Percentiles rank a stretch among this genome's conserved stretches.
Conservation (phyloP, 2,888 invertebrate species). For the Chironomus tentans region DNA sequence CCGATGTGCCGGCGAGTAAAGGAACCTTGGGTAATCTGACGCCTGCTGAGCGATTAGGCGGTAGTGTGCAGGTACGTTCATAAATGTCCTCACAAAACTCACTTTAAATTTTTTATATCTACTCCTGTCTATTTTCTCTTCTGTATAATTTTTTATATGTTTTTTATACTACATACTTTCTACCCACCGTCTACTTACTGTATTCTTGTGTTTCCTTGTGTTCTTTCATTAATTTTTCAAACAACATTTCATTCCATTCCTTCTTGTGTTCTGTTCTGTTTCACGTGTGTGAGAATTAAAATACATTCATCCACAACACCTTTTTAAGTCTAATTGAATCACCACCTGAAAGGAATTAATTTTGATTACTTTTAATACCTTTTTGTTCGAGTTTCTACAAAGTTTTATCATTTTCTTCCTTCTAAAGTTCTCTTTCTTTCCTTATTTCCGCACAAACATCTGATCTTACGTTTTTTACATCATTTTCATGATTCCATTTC, state of each 20-base stretch:
- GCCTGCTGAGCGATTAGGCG: conserved; percentile 83
- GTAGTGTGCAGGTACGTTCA: conserved; percentile 85
- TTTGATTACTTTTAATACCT: too few species aligned
- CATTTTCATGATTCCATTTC: too few species aligned
- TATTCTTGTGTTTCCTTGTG: background rate
- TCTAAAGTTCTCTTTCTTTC: too few species aligned
- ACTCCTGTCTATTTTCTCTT: background rate
- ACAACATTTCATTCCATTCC: background rate
- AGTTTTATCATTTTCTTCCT: too few species aligned
- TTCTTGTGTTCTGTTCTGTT: too few species aligned
- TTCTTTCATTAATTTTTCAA: background rate
- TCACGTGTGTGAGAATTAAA: too few species aligned
- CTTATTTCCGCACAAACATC: too few species aligned
- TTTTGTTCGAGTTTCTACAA: too few species aligned
- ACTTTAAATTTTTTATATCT: background rate
- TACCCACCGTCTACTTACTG: background rate
- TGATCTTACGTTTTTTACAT: too few species aligned
- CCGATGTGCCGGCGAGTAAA: conserved; percentile 69
- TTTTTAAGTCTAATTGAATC: too few species aligned
- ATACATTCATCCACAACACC: too few species aligned
- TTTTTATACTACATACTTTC: background rate
- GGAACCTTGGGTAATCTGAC: conserved; percentile 76
- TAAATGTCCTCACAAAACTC: background rate
- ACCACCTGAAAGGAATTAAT: too few species aligned
- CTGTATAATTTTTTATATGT: background rate